These are phyloP conservation scores for Gorsachius goisagi DNA, from an alignment of 2,113 vertebrate genomes.

Conservation along the genomic window DNA sequence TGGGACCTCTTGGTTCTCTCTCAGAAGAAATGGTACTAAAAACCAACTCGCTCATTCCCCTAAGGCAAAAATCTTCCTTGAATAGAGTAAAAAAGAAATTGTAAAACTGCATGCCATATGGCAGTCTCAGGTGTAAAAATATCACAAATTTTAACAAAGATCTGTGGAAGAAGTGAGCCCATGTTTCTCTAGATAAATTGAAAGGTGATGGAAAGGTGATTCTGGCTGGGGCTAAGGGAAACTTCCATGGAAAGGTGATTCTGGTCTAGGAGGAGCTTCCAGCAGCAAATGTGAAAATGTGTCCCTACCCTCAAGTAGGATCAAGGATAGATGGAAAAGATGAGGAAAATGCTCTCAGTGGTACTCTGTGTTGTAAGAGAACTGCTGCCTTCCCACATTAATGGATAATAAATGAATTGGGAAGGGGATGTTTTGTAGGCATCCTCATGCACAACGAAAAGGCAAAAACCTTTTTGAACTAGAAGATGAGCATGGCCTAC, in stretches of 20 bases:
- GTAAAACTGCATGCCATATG: neutral
- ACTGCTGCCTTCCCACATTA: neutral
- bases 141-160: neutral
- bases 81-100: neutral
- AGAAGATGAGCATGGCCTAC: neutral
- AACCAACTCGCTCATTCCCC: rapidly evolving
- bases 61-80: neutral
- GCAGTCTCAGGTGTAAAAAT: neutral
- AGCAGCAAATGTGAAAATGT: neutral
- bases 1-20: neutral
- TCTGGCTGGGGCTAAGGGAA: neutral
- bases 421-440: neutral
- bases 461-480: neutral
- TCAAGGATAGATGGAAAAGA: neutral
- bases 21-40: neutral
- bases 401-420: neutral
- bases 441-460: neutral
- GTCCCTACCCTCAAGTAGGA: neutral
- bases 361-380: neutral
- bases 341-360: neutral
- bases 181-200: neutral
- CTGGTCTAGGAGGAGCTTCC: neutral
- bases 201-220: neutral
- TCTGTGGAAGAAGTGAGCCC: neutral
- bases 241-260: neutral